These are phyloP conservation scores for Sturnira hondurensis DNA, from an alignment of 2,113 vertebrate genomes.

Conservation along the genomic window DNA sequence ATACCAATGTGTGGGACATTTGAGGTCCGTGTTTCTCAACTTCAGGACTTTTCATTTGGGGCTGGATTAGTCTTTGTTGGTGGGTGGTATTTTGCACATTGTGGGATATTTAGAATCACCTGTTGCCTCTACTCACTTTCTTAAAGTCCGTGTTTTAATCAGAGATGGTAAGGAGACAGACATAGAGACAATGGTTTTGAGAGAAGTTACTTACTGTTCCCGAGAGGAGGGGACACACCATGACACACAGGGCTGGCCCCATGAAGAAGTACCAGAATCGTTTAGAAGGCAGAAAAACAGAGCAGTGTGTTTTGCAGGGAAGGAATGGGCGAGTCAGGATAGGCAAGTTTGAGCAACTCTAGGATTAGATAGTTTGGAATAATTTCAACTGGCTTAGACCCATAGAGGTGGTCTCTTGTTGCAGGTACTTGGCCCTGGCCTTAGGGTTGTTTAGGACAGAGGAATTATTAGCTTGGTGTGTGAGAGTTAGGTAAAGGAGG, in stretches of 20 bases:
- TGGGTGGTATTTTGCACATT: not conserved
- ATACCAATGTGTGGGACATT: not conserved
- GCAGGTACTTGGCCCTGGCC: too few relatives aligned
- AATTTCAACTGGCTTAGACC: not conserved
- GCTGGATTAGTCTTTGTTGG: not conserved
- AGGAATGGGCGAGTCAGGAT: not conserved
- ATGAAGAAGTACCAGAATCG: not conserved
- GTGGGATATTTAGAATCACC: not conserved
- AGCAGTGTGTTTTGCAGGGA: not conserved
- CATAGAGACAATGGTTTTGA: not conserved
- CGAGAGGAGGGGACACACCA: not conserved
- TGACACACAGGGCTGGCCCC: not conserved
- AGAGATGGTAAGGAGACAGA: not conserved
- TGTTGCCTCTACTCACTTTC: not conserved
- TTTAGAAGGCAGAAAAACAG: not conserved
- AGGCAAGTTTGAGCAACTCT: not conserved
- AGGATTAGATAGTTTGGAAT: not conserved
- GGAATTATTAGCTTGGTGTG: not conserved
- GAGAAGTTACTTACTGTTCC: not conserved
- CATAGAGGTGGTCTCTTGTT: not conserved
- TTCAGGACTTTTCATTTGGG: not conserved
- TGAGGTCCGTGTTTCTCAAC: not conserved
- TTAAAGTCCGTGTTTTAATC: not conserved
- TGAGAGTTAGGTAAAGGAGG: not conserved
- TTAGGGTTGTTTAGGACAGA: not conserved